A percentile compares a stretch with the other conserved stretches of the same genome.
Conservation (phyloP, 2,797 vertebrate species). For the Serranus cabrilla region DNA sequence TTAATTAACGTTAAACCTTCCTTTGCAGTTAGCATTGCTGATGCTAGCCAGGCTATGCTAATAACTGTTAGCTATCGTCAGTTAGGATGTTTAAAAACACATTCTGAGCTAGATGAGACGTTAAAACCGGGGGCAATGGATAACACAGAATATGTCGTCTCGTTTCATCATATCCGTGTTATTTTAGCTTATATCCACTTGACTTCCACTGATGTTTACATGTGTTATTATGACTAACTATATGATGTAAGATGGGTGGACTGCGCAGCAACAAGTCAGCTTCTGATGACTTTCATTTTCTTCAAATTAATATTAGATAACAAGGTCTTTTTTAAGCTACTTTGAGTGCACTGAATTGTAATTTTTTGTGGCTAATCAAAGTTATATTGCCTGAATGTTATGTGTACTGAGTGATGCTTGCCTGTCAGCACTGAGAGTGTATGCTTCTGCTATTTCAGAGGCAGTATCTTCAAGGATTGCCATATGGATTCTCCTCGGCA, state of each 20-base stretch:
- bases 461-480: conserved; percentile 25
- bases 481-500: conserved; percentile 85
- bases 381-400: fast-evolving
- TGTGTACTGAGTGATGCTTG: background rate
- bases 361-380: background rate
- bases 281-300: background rate
- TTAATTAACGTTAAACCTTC: background rate
- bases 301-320: background rate
- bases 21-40: background rate
- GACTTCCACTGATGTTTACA: background rate
- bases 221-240: background rate
- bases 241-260: conserved; percentile 13
- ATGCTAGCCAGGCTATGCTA: conserved; percentile 31
- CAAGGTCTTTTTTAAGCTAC: no score
- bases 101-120: background rate
- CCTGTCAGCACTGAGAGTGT: background rate
- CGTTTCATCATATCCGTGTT: fast-evolving
- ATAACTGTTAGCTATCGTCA: background rate
- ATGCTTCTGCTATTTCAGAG: conserved; percentile 25
- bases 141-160: background rate
- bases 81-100: background rate
- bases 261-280: background rate
- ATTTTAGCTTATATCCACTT: background rate
- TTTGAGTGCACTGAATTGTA: background rate
- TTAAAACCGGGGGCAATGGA: background rate